Percentiles rank a stretch among this genome's conserved stretches.
Evolutionary conservation across 1,140 invertebrate species (phyloP).

Genomic region (Tigriopus japonicus): DNA sequence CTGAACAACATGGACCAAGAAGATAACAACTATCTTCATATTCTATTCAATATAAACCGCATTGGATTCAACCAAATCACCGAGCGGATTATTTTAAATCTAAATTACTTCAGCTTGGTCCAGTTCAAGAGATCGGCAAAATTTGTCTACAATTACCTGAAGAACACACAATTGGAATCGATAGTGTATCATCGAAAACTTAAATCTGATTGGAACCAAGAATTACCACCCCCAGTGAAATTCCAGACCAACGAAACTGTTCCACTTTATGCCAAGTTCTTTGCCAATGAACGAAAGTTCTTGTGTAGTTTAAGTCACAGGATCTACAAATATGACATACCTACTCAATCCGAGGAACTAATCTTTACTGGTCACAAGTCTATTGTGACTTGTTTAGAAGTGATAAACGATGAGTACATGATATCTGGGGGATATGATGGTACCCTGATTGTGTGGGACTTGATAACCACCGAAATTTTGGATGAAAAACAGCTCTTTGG

Average conservation of each 20-base stretch:
- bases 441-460: background rate
- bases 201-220: background rate
- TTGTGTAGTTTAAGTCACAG: too few relatives aligned
- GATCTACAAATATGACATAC: too few relatives aligned
- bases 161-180: background rate
- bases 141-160: background rate
- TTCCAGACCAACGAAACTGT: background rate
- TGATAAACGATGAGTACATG: background rate
- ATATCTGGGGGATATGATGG: background rate
- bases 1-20: too few relatives aligned
- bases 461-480: background rate
- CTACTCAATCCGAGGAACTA: too few relatives aligned
- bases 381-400: too few relatives aligned
- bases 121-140: background rate
- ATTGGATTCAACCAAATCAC: background rate
- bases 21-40: background rate
- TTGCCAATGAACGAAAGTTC: too few relatives aligned
- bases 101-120: constrained; percentile 1
- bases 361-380: too few relatives aligned
- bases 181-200: background rate
- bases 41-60: background rate
- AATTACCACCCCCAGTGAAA: background rate
- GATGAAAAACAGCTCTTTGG: constrained; percentile 1
- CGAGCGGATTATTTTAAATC: background rate
- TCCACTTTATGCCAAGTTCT: too few relatives aligned